Conservation (phyloP, 1,140 invertebrate genomes). For the Protaetia brevitarsis region DNA sequence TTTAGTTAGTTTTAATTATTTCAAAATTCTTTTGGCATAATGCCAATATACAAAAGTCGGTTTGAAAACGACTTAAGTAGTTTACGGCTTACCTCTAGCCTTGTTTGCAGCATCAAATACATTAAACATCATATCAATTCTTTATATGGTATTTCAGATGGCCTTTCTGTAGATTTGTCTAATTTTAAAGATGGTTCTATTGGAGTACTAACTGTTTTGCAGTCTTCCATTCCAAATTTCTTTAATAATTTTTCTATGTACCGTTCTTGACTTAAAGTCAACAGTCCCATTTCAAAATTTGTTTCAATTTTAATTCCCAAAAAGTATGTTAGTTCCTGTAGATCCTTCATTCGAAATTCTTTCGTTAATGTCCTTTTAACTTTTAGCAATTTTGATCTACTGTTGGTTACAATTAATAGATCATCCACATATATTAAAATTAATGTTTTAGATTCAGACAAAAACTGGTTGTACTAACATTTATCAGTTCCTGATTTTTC, state of each 20-base stretch:
- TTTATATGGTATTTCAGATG: slow-evolving; percentile 33
- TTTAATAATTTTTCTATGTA: slow-evolving; percentile 4
- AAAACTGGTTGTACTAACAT: neutral
- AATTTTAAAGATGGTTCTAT: slow-evolving; percentile 18
- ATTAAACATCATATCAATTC: slow-evolving; percentile 46
- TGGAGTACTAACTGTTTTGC: neutral
- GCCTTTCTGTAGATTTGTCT: neutral
- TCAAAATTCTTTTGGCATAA: slow-evolving; percentile 45
- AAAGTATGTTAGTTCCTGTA: neutral
- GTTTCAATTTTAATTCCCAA: neutral
- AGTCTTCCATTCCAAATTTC: neutral
- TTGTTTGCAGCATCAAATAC: slow-evolving; percentile 43
- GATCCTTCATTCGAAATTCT: neutral
- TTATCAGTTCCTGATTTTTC: neutral
- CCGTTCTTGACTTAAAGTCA: neutral
- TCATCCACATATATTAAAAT: neutral
- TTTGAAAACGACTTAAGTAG: slow-evolving; percentile 38
- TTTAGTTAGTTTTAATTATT: slow-evolving; percentile 47
- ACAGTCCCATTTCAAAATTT: too few relatives aligned
- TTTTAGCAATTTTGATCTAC: too few relatives aligned
- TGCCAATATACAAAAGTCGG: slow-evolving; percentile 38
- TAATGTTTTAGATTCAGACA: neutral
- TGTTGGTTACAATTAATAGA: neutral
- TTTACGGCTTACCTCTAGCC: slow-evolving; percentile 48
- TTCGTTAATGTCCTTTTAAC: neutral